Evolutionary conservation across 37 sponge, comb jelly and placozoan genomes (phyloP).

Genomic region (Cliona cf. orientalis): DNA sequence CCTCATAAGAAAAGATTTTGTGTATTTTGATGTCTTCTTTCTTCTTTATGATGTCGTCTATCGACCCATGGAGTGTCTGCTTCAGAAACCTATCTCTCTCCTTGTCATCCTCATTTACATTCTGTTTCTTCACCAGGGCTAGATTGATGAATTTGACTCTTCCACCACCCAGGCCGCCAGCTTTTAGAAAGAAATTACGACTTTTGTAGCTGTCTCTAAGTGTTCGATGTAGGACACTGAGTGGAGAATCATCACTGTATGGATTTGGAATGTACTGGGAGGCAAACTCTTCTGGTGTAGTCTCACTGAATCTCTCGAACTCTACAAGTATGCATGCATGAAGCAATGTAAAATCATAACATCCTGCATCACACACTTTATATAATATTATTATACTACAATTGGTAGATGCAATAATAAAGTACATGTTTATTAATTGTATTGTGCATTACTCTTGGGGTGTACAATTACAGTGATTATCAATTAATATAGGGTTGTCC

Average conservation of each 20-base stretch:
- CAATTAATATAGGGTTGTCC: too few relatives aligned
- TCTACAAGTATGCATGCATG: too few relatives aligned
- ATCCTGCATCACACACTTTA: not conserved
- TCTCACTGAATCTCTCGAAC: not conserved
- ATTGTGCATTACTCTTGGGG: too few relatives aligned
- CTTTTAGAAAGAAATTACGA: not conserved
- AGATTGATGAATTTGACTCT: slow-evolving; percentile 18
- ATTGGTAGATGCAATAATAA: too few relatives aligned
- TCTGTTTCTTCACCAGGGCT: slow-evolving; percentile 35
- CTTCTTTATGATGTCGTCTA: slow-evolving; percentile 36
- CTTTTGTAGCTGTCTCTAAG: not conserved
- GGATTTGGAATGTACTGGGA: not conserved
- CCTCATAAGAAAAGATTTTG: slow-evolving; percentile 9
- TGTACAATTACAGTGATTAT: too few relatives aligned
- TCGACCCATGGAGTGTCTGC: slow-evolving; percentile 11
- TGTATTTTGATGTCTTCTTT: slow-evolving; percentile 6
- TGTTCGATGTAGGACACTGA: not conserved
- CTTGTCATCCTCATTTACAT: slow-evolving; percentile 3
- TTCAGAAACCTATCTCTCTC: slow-evolving; percentile 14
- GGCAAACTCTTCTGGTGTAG: not conserved
- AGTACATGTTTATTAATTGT: too few relatives aligned
- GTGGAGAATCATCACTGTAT: not conserved
- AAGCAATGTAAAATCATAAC: not conserved
- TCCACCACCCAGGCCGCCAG: slow-evolving; percentile 4
- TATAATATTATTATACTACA: not conserved